Evolutionary conservation across 2,797 vertebrate species (phyloP), one percentile per base, ranked within the genome.

Genomic region (Acrossocheilus wenchowensis): DNA sequence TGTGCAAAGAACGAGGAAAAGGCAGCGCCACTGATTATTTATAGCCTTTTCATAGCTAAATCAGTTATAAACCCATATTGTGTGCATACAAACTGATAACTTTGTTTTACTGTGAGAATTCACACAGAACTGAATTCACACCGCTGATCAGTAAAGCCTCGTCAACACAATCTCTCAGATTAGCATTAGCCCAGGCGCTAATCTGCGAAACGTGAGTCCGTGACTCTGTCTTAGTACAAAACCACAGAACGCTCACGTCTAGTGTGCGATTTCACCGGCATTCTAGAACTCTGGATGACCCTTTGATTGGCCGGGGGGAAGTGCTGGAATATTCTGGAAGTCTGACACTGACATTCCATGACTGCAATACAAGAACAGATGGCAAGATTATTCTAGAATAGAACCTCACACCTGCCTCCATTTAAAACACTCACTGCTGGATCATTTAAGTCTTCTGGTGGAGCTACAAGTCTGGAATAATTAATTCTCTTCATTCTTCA

Each of bases 101-200:
- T 77, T 69, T 50, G 62, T 50, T 11, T 68, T 7, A 48, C 64
- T 69, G 66, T 72, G 66, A 43, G 77, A 75, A 30, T 73, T 85
- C 30, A 73, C 23, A 57, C 21, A 72, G 36, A 45, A n/a, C n/a
- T 30, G 60, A 21, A 5, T 50, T 69, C 41, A 23, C 62, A 68
- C 15, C 10, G 14, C 26, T 12, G 6, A 60, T 8, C 39, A 45
- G 39, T 30, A 57, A 73, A 73, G 36, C 52, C 34, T 30, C 69
- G 68, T 84, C 21, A 48, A 41, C 62, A 36, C 81, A 86, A 72
- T 83, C 81, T 78, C 54, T 45, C 62, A 78, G 88, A 89, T 87
- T 87, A 89, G 69, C 62, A 69, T 54, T 36, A 85, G 54, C 17
- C n/a, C 74, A 11, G 14, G 52, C 8, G 10, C n/a, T 86, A 89